These are phyloP conservation scores for Saccostrea echinata DNA, from an alignment of 1,140 invertebrate species.

Conservation along the genomic window DNA sequence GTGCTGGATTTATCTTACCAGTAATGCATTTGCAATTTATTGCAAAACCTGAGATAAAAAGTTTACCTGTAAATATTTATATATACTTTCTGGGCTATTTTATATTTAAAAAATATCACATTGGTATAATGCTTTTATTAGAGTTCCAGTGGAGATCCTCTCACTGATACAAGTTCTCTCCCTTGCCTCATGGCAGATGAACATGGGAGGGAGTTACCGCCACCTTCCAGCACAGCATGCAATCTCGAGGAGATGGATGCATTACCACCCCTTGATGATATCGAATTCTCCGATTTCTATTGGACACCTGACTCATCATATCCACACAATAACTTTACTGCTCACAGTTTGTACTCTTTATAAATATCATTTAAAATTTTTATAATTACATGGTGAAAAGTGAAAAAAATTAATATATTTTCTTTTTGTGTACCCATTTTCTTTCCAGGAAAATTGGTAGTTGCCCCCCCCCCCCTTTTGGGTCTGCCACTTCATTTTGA, in stretches of 20 bases:
- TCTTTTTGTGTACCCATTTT: no score
- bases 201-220: neutral
- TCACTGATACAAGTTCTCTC: neutral
- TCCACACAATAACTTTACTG: neutral
- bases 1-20: no score
- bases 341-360: no score
- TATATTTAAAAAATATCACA: neutral
- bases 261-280: neutral
- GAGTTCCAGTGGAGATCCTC: neutral
- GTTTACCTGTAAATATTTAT: neutral
- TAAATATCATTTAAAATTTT: no score
- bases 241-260: conserved; percentile 23
- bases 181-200: neutral
- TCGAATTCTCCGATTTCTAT: neutral
- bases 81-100: neutral
- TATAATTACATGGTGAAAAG: no score
- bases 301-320: neutral
- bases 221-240: neutral
- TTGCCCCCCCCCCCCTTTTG: no score
- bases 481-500: no score
- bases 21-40: no score
- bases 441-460: no score
- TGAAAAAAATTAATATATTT: no score
- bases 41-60: no score
- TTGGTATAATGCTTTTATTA: neutral